phyloP scores from a whole-genome alignment of 2,888 invertebrate species.

The Parnassius orleans region DNA sequence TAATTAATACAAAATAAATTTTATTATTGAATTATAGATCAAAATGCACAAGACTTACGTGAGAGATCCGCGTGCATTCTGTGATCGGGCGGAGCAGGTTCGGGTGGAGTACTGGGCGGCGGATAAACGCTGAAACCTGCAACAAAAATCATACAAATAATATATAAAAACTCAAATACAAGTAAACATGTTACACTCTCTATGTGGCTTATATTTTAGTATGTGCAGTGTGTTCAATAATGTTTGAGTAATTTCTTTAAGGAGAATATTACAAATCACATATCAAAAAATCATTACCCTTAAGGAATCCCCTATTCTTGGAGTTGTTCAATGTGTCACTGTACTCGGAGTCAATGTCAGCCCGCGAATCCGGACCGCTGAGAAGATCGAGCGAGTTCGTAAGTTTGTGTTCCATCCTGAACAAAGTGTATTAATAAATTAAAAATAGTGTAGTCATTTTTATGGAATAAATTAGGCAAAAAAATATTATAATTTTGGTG shows the following conservation, averaged over 20 bases:
- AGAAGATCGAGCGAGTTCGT: constrained; percentile 74
- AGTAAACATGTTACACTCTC: too few relatives aligned
- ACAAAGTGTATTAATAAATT: constrained; percentile 2
- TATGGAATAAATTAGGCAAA: too few relatives aligned
- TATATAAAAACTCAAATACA: too few relatives aligned
- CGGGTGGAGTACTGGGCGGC: constrained; percentile 91
- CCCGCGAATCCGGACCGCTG: constrained; percentile 73
- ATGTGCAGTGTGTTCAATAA: too few relatives aligned
- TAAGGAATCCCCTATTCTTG: constrained; percentile 73
- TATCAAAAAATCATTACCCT: constrained; percentile 48
- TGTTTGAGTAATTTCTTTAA: too few relatives aligned
- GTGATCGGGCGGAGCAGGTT: constrained; percentile 91
- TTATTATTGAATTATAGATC: neutral
- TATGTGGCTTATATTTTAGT: too few relatives aligned
- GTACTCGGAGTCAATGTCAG: constrained; percentile 74
- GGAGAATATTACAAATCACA: too few relatives aligned
- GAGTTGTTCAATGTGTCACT: constrained; percentile 74
- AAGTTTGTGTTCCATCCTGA: constrained; percentile 71
- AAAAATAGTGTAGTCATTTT: too few relatives aligned
- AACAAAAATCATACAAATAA: neutral
- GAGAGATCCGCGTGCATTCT: constrained; percentile 81
- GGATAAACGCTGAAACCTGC: constrained; percentile 91
- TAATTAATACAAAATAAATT: neutral
- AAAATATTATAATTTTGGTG: too few relatives aligned
- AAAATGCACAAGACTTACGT: constrained; percentile 52